These are phyloP conservation scores for Pammene fasciana DNA, from an alignment of 2,888 invertebrate genomes.

Conservation along the genomic window DNA sequence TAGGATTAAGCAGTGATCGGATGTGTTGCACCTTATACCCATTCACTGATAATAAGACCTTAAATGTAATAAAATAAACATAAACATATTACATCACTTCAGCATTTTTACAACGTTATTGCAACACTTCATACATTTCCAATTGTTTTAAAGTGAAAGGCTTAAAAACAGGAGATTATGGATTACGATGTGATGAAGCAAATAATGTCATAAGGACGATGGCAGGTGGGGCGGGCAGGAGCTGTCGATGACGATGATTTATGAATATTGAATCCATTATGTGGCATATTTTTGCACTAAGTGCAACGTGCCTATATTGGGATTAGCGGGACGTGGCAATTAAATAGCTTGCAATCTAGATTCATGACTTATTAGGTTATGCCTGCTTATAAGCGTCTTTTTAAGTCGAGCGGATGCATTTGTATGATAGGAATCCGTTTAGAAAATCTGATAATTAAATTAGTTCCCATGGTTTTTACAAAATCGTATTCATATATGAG, in stretches of 20 bases:
- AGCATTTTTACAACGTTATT: background rate
- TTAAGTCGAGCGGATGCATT: constrained; percentile 39
- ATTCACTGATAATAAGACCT: too few species aligned
- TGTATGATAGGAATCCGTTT: constrained; percentile 40
- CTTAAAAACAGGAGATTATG: constrained; percentile 31
- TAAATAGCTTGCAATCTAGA: constrained; percentile 39
- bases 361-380: constrained; percentile 36
- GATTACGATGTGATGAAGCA: constrained; percentile 35
- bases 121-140: constrained; percentile 12
- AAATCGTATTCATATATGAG: constrained; percentile 11
- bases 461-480: constrained; percentile 32
- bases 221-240: constrained; percentile 31
- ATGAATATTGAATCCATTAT: constrained; percentile 42
- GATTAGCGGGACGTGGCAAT: constrained; percentile 39
- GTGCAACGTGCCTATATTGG: constrained; percentile 37
- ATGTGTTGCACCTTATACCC: too few species aligned
- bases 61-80: background rate
- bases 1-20: too few species aligned
- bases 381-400: constrained; percentile 30
- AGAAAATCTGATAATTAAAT: constrained; percentile 41
- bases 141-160: constrained; percentile 38
- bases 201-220: constrained; percentile 29
- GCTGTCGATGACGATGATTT: constrained; percentile 37
- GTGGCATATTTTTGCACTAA: constrained; percentile 39
- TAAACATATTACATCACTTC: background rate